Conservation (phyloP, 2,888 invertebrate species). For the Tromatobia lineatoria region DNA sequence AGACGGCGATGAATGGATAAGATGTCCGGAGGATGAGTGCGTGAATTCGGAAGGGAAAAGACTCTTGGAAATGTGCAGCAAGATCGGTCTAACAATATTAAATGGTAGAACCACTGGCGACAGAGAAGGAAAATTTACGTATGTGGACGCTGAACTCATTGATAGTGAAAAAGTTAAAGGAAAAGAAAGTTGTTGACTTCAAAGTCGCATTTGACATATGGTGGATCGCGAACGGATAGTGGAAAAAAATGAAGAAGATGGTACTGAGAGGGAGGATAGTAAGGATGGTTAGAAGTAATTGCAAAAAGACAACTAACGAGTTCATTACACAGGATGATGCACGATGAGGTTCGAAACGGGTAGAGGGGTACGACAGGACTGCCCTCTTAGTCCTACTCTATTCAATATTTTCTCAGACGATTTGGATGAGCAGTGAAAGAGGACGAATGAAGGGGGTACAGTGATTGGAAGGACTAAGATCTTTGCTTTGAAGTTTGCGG, state of each 20-base stretch:
- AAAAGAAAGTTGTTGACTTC: not conserved
- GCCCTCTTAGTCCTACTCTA: no score
- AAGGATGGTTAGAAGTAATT: constrained; percentile 15
- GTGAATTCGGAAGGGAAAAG: not conserved
- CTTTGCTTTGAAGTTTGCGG: no score
- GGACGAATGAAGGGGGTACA: no score
- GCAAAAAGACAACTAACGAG: no score
- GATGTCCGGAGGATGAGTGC: not conserved
- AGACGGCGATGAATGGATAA: not conserved
- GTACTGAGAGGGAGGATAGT: constrained; percentile 52
- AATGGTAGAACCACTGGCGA: constrained; percentile 20
- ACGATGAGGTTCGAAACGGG: no score
- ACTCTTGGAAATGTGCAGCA: not conserved
- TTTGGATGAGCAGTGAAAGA: no score
- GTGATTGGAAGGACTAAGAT: no score
- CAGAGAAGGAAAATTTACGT: not conserved
- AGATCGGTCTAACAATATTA: not conserved
- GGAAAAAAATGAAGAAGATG: constrained; percentile 42
- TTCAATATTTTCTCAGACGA: no score
- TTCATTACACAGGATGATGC: no score
- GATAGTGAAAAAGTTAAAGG: constrained; percentile 23
- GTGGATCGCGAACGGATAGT: constrained; percentile 51
- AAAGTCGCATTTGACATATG: not conserved
- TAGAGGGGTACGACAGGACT: no score
- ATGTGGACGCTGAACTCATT: constrained; percentile 1